Evolutionary conservation across 2,888 invertebrate genomes (phyloP), one percentile per base, ranked within the genome.

Genomic region (Metopia argyrocephala): DNA sequence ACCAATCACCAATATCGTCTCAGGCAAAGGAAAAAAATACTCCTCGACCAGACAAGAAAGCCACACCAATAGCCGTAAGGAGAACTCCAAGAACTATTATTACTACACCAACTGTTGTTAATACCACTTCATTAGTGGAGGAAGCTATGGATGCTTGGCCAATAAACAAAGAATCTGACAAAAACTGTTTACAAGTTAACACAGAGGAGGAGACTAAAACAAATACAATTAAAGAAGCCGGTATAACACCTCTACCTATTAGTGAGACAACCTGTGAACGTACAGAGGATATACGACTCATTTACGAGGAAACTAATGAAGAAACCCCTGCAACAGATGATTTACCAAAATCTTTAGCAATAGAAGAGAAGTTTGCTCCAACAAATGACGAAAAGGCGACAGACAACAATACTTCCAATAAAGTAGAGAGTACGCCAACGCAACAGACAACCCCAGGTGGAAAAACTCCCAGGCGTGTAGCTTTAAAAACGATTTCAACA

Each of bases 401-500:
- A 6, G 61, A 64, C 23, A n/a, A n/a, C n/a, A 73, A 76, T 28
- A 85, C 64, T 76, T 15, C 38, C 38, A 38, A 38, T 38, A 38
- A 38, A 38, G 38, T 12, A 38, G 38, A 38, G 38, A 38, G 3
- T 38, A 38, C 9, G 3, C 31, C 20, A 80, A 84, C 76, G 85
- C 85, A 84, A 23, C 82, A 83, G 18, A 85, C 81, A 1, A 88
- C 88, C 50, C 85, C 86, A 2, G 86, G 84, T 31, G 84, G 82
- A 0, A 94, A 93, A 88, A 93, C 93, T 0, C 94, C 94, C 0
- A 89, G 95, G 20, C 90, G 96, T 82, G 94, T 96, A 4, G 92
- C 93, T 82, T 92, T 96, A 73, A 95, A 95, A 25, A 96, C 96
- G 1, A 90, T 96, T 46, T 95, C 95, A 3, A 95, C 95, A 86